These are phyloP conservation scores for Pseudococcus longispinus DNA, from an alignment of 2,888 invertebrate species.

Conservation along the genomic window DNA sequence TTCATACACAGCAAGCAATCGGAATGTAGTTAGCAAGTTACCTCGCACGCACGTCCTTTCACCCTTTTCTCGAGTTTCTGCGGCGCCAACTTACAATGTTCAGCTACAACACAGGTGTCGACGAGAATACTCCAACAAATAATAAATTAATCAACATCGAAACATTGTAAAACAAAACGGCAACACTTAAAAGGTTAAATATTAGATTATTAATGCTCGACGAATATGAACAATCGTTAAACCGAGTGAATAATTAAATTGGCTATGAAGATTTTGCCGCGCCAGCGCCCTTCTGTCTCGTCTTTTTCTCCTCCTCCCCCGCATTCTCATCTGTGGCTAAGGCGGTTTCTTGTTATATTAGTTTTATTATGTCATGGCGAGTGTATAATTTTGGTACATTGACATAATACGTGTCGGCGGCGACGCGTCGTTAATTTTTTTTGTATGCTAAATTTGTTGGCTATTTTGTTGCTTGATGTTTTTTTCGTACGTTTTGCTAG, in stretches of 20 bases:
- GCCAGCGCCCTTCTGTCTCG: not conserved
- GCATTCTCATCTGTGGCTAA: too few relatives aligned
- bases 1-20: not conserved
- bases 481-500: not conserved
- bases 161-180: slow-evolving; percentile 4
- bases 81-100: slow-evolving; percentile 17
- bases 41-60: not conserved
- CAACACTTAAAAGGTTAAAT: slow-evolving; percentile 12
- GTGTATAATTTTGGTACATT: not conserved
- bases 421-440: not conserved
- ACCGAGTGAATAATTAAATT: slow-evolving; percentile 5
- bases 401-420: not conserved
- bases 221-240: slow-evolving; percentile 7
- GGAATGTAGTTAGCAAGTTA: slow-evolving; percentile 4
- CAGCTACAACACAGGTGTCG: not conserved
- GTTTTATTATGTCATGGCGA: not conserved
- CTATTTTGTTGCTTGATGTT: not conserved
- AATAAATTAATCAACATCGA: not conserved
- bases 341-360: not conserved
- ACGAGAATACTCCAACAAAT: slow-evolving; percentile 11
- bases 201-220: not conserved
- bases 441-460: slow-evolving; percentile 3
- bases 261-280: not conserved
- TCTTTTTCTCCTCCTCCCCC: not conserved
- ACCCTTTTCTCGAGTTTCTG: not conserved